Base-by-base conservation (phyloP, 2,888 invertebrate species). In the Sarcophaga carnaria region DNA sequence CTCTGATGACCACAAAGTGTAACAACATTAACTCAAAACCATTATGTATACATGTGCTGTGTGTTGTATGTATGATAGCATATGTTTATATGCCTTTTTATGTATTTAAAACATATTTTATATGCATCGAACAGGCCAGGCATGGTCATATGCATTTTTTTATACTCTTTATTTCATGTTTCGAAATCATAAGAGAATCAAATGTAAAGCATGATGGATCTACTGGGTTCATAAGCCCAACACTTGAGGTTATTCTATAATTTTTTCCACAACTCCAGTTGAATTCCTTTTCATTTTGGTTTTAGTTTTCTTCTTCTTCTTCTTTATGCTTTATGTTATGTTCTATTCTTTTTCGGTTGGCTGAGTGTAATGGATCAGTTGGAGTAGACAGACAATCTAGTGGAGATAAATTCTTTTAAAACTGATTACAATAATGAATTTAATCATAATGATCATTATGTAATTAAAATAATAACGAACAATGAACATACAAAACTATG, bases 321-420 rank as follows among this genome's bases (percentile, higher is more conserved):
- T 54, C 11, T 49, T 27, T 25, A 59, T 3, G 12, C 4, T 49
- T 54, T 54, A 3, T 59, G n/a, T 54, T 54, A 3, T 59, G n/a
- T 82, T 72, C 37, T 59, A 37, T 64, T 75, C 66, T 67, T 37
- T 37, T 67, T 85, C 79, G 87, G 81, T 87, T 87, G 91, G 92
- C 89, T 92, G 91, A 90, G 80, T 91, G 92, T 91, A 92, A 92
- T 92, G 92, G 92, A 91, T 92, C 91, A 91, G 91, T 90, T 91
- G 91, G 91, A 88, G 91, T 89, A 90, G 90, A 80, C 83, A 90
- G 90, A 80, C 83, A 82, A 71, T 82, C 81, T 82, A 82, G 75
- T 84, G 79, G 84, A 75, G 81, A 81, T 84, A 79, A 77, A 78
- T 84, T 84, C 70, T 84, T 80, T 64, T 54, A 11, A 79, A 80